Conservation (phyloP, 2,888 invertebrate species). For the Drosophila acutilabella region DNA sequence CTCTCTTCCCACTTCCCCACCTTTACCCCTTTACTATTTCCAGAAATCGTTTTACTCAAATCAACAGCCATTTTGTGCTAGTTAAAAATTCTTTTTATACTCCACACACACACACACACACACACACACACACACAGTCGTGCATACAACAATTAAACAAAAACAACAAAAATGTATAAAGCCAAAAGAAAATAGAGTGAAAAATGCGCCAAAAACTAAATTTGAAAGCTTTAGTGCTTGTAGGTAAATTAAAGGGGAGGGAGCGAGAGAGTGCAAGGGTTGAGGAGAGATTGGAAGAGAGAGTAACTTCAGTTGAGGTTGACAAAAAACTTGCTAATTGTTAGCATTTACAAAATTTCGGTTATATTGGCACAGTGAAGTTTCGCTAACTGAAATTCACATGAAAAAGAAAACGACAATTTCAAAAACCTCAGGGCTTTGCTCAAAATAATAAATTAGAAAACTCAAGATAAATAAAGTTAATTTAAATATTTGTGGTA, state of each 20-base stretch:
- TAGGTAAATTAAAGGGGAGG: not conserved
- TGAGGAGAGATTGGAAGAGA: not conserved
- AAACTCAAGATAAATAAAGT: no score
- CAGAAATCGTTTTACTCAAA: constrained; percentile 59
- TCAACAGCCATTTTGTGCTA: constrained; percentile 77
- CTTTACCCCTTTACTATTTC: not conserved
- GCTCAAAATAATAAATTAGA: no score
- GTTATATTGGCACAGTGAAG: not conserved
- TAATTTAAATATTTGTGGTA: no score
- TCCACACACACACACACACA: constrained; percentile 25
- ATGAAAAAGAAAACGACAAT: not conserved
- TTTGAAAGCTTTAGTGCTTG: constrained; percentile 50
- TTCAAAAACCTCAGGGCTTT: not conserved
- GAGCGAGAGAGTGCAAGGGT: not conserved
- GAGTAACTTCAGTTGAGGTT: constrained; percentile 2
- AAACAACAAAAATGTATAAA: constrained; percentile 1
- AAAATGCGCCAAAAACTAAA: constrained; percentile 68
- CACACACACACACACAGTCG: constrained; percentile 10
- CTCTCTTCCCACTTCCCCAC: not conserved
- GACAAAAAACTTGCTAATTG: constrained; percentile 8
- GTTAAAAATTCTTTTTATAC: constrained; percentile 78
- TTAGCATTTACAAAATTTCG: not conserved
- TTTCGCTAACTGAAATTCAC: no score
- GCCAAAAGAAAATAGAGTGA: constrained; percentile 21
- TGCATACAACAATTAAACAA: constrained; percentile 28